Conservation (phyloP, 2,888 invertebrate species). For the Eurytoma adleriae region DNA sequence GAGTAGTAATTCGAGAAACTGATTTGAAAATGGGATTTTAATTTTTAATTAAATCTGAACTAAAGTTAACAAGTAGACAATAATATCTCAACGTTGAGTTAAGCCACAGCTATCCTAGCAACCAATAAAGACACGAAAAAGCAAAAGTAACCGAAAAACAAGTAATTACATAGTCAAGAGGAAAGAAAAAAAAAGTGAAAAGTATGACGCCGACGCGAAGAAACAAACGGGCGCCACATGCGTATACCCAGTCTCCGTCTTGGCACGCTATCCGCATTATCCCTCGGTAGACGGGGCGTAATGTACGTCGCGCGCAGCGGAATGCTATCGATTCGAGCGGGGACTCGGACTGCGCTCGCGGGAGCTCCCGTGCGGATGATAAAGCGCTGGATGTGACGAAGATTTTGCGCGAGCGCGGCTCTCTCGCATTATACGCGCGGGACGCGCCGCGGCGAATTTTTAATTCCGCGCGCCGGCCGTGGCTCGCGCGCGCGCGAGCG, state of each 20-base stretch:
- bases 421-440: neutral
- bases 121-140: too few relatives aligned
- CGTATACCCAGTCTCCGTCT: neutral
- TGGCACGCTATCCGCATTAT: constrained; percentile 34
- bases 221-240: too few relatives aligned
- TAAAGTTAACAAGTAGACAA: too few relatives aligned
- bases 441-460: constrained; percentile 22
- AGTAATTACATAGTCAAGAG: too few relatives aligned
- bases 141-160: too few relatives aligned
- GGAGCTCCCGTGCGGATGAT: constrained; percentile 32
- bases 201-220: too few relatives aligned
- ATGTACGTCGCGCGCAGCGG: constrained; percentile 42
- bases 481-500: constrained; percentile 29
- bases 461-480: constrained; percentile 17
- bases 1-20: too few relatives aligned
- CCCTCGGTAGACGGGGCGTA: constrained; percentile 13
- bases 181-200: too few relatives aligned
- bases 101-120: too few relatives aligned
- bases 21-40: too few relatives aligned
- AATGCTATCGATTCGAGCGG: constrained; percentile 54
- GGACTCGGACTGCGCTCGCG: neutral
- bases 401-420: constrained; percentile 25
- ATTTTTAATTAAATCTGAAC: too few relatives aligned
- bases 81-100: too few relatives aligned
- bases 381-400: constrained; percentile 47